Base-by-base conservation (phyloP, 1,140 invertebrate genomes). In the Lucilia sericata region DNA sequence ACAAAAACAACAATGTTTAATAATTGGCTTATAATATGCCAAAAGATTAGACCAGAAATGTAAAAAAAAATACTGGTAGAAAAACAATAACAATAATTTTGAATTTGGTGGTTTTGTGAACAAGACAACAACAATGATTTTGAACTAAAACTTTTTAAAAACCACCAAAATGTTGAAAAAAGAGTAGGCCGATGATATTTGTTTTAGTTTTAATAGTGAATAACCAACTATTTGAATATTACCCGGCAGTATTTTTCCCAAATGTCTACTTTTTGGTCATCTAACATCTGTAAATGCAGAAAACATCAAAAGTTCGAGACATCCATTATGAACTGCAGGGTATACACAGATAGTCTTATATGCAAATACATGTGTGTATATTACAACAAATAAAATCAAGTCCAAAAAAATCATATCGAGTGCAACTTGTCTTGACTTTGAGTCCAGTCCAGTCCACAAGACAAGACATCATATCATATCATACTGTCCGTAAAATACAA, bases 21-120 rank as follows among this genome's bases (percentile, higher is more conserved):
- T 25, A 70, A 70, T 70, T 70, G 65, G 65, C 51, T 55, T 55
- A 55, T 55, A 55, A 55, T 55, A 55, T 55, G 51, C 8, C 65
- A 21, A 70, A 70, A 21, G 65, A 21, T 55, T 70, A 70, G 65
- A 19, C 65, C 19, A 1, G 8, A 70, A 70, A 30, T 1, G 3
- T 60, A 60, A 17, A 60, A 60, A 0, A 60, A 17, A 65, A 65
- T n/a, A 70, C 60, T 21, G 60, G 60, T 70, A 70, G 5, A 19
- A 21, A 7, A 19, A 70, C 55, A 70, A 70, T 70, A 10, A 25
- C n/a, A 70, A 25, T 21, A 70, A 70, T 25, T 55, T 70, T 70
- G 19, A 12, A 70, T 9, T 36, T 36, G 36, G 36, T 36, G 36
- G 36, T 36, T 36, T 36, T 36, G n/a, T 21, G 2, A 8, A 70